phyloP scores from a whole-genome alignment of 2,113 vertebrate genomes.

The Chlamydotis undulata region DNA sequence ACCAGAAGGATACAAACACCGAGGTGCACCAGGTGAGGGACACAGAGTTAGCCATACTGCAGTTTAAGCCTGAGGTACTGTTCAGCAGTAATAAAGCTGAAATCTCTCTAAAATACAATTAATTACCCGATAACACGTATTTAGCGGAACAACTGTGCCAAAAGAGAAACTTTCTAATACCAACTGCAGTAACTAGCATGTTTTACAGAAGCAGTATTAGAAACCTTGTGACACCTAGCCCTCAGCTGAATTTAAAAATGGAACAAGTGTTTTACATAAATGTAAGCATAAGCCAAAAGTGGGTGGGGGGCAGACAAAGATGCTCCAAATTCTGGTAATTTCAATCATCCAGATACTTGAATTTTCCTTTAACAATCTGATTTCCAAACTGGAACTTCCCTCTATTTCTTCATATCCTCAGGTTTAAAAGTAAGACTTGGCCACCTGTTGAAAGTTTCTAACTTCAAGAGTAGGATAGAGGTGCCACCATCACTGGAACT shows the following conservation, averaged over 20 bases:
- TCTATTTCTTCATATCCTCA: neutral
- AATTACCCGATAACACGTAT: neutral
- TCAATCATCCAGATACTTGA: neutral
- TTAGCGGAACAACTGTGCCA: neutral
- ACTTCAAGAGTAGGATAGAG: neutral
- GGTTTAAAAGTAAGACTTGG: neutral
- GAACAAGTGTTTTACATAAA: neutral
- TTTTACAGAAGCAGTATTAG: neutral
- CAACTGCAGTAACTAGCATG: neutral
- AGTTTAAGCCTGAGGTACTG: neutral
- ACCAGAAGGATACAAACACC: accelerated
- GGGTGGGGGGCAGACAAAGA: neutral
- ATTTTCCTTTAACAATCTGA: neutral
- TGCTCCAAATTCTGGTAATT: neutral
- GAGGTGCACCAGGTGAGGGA: neutral
- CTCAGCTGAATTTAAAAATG: neutral
- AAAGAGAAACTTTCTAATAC: neutral
- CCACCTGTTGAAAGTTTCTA: neutral
- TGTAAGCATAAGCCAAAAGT: neutral
- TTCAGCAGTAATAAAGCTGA: neutral
- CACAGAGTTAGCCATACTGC: neutral
- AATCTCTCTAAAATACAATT: neutral
- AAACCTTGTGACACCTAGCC: neutral
- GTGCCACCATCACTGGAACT: neutral
- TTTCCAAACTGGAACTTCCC: neutral